Conservation (phyloP, 2,888 invertebrate genomes). For the Lumbricus terrestris region DNA sequence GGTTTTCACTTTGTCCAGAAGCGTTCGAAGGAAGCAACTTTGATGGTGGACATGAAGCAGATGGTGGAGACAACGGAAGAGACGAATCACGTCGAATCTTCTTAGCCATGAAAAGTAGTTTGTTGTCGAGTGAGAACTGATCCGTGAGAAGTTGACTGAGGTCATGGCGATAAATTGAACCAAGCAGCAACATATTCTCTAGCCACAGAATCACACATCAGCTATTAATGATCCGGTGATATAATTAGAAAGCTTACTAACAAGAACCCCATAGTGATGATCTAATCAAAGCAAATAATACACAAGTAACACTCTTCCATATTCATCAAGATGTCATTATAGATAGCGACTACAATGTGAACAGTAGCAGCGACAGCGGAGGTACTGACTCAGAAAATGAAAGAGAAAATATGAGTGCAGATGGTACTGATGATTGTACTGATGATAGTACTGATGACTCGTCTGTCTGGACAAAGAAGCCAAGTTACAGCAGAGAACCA, state of each 20-base stretch:
- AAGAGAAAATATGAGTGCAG: no score
- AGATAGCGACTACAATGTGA: no score
- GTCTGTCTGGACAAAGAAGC: no score
- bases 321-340: no score
- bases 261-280: neutral
- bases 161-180: constrained; percentile 88
- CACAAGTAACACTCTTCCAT: no score
- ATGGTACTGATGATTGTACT: no score
- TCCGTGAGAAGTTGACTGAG: constrained; percentile 61
- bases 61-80: neutral
- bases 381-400: no score
- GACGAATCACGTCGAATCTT: neutral
- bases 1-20: neutral
- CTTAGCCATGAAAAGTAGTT: constrained; percentile 19
- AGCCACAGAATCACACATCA: constrained; percentile 25
- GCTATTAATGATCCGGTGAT: neutral
- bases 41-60: neutral
- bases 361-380: no score
- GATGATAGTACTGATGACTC: no score
- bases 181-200: constrained; percentile 81
- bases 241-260: neutral
- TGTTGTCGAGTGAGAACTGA: constrained; percentile 29
- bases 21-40: neutral
- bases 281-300: neutral
- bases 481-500: no score